These are phyloP conservation scores for Coranthus polyacanthus DNA, from an alignment of 2,797 vertebrate genomes.

Conservation along the genomic window DNA sequence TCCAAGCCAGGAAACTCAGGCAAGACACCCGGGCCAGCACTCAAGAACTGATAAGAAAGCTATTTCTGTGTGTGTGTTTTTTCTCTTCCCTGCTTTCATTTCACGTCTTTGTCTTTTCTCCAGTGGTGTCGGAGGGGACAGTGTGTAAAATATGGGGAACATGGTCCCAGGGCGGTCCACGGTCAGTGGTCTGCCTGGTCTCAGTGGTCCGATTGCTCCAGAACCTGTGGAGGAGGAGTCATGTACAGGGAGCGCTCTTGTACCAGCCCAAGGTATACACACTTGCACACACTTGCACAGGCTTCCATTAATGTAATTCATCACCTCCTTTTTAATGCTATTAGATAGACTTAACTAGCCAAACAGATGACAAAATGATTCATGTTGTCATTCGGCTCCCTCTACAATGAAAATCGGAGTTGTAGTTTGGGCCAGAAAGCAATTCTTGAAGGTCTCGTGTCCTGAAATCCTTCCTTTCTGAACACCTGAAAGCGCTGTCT, in stretches of 20 bases:
- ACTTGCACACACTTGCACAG: conserved; percentile 5
- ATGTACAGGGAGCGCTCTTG: conserved; percentile 92
- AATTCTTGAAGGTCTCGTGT: conserved; percentile 45
- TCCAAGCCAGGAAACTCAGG: conserved; percentile 66
- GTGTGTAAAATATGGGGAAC: conserved; percentile 93
- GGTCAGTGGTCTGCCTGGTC: conserved; percentile 97
- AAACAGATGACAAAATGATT: conserved; percentile 59
- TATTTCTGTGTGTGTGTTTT: conserved; percentile 12
- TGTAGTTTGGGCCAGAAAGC: conserved; percentile 52
- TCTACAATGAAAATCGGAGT: conserved; percentile 29
- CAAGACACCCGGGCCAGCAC: conserved; percentile 24
- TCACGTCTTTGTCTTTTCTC: conserved; percentile 14
- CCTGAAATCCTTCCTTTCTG: conserved; percentile 50
- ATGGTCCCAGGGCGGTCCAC: conserved; percentile 90
- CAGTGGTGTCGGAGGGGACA: conserved; percentile 98
- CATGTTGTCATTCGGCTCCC: conserved; percentile 45
- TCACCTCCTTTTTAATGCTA: conserved; percentile 35
- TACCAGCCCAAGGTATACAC: conserved; percentile 91
- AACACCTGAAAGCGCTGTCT: conserved; percentile 67
- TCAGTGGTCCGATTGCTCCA: conserved; percentile 93
- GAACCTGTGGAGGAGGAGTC: conserved; percentile 93
- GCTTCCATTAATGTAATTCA: conserved; percentile 37
- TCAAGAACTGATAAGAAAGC: conserved; percentile 51
- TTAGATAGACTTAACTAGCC: conserved; percentile 30
- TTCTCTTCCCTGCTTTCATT: conserved; percentile 32